Evolutionary conservation across 2,888 invertebrate genomes (phyloP).

Genomic region (Crematogaster levior): DNA sequence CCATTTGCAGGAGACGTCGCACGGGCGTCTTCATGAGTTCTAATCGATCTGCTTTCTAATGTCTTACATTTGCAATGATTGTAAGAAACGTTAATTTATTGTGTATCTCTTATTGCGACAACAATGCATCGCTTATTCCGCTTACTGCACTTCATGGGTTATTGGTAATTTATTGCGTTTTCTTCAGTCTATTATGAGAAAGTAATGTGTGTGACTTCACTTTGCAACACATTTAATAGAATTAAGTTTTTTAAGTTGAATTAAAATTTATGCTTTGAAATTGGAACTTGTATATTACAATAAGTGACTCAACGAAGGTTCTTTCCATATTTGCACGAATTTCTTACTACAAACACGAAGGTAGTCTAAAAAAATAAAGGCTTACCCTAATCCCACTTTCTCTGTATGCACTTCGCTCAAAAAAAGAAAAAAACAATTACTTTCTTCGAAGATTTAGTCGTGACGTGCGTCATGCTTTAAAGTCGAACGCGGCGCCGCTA

Average conservation of each 20-base stretch:
- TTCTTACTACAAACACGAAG: background rate
- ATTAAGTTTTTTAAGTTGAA: background rate
- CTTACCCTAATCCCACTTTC: background rate
- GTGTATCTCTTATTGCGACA: no score
- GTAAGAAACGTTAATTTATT: background rate
- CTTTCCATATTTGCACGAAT: background rate
- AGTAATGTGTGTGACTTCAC: background rate
- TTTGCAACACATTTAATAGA: background rate
- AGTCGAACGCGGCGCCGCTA: constrained; percentile 36
- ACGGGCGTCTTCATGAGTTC: background rate
- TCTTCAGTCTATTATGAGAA: background rate
- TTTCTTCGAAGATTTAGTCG: background rate
- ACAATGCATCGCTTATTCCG: no score
- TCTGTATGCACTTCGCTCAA: background rate
- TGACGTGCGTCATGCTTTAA: constrained; percentile 22
- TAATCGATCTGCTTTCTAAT: background rate
- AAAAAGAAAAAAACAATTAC: constrained; percentile 20
- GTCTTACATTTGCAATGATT: background rate
- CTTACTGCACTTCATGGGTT: background rate
- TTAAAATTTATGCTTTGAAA: background rate
- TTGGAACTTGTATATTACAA: background rate
- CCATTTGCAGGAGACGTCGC: constrained; percentile 5
- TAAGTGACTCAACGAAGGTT: background rate
- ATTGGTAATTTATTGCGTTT: background rate
- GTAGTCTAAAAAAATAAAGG: constrained; percentile 2